A percentile compares a stretch with the other conserved stretches of the same genome.
Evolutionary conservation across 2,113 vertebrate genomes (phyloP).

Genomic region (Lanius ludovicianus): DNA sequence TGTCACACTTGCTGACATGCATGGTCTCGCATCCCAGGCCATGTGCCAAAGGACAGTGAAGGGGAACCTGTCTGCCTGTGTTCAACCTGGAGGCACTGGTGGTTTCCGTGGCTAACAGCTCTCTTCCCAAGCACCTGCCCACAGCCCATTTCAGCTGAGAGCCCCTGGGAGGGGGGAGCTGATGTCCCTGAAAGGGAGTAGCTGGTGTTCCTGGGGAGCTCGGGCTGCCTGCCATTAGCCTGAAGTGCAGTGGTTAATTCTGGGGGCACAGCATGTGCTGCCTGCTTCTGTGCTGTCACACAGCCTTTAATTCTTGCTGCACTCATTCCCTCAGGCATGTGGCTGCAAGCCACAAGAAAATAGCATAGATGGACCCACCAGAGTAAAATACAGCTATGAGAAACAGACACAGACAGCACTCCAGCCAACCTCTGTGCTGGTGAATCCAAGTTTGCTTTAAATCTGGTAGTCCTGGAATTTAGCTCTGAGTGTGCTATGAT

Average conservation of each 20-base stretch:
- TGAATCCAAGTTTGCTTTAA: neutral
- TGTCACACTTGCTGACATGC: neutral
- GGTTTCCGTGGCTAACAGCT: neutral
- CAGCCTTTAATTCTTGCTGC: neutral
- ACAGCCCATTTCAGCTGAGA: neutral
- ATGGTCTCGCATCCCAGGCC: rapidly evolving
- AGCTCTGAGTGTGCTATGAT: neutral
- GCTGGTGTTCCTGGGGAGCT: neutral
- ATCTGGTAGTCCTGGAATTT: neutral
- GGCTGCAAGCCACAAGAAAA: neutral
- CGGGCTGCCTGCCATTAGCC: rapidly evolving
- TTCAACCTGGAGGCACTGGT: rapidly evolving
- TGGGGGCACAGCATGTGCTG: neutral
- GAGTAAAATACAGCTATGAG: neutral
- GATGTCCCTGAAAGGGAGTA: neutral
- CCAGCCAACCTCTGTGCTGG: neutral
- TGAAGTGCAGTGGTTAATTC: neutral
- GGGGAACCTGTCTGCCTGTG: neutral
- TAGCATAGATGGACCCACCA: neutral
- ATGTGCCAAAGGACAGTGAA: neutral
- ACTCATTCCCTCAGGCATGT: neutral
- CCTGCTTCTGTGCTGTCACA: neutral
- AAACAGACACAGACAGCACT: neutral
- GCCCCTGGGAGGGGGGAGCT: neutral
- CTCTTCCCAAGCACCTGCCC: neutral